Conservation (phyloP, 1,140 invertebrate genomes). For the Solen grandis region DNA sequence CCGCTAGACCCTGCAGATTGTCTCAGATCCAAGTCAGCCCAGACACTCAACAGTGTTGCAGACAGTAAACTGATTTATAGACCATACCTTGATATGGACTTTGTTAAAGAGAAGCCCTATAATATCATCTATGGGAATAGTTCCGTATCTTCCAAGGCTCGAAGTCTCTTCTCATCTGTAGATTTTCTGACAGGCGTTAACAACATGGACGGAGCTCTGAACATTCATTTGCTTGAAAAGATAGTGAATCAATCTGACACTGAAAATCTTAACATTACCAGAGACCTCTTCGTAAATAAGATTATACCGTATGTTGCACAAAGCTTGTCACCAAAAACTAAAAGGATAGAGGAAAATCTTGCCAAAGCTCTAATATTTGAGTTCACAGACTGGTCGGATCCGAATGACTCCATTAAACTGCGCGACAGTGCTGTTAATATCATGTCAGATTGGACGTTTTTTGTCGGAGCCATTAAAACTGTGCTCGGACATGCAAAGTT, state of each 20-base stretch:
- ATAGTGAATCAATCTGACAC: not conserved
- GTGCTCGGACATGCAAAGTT: not conserved
- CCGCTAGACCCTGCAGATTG: not conserved
- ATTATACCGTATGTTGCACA: not conserved
- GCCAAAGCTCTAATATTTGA: not conserved
- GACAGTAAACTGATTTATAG: slow-evolving; percentile 83
- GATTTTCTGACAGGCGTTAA: slow-evolving; percentile 85
- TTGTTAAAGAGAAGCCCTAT: not conserved
- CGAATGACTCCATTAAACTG: not conserved
- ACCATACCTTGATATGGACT: slow-evolving; percentile 72
- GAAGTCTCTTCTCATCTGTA: slow-evolving; percentile 25
- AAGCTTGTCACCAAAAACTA: not conserved
- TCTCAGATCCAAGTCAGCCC: no score
- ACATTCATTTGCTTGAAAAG: not conserved
- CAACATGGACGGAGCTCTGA: not conserved
- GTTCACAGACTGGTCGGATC: slow-evolving; percentile 26
- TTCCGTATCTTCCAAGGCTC: slow-evolving; percentile 93
- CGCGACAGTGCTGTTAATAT: not conserved
- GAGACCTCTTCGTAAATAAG: not conserved
- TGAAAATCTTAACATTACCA: slow-evolving; percentile 7
- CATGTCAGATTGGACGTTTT: not conserved
- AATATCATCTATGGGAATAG: slow-evolving; percentile 87
- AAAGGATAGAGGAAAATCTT: not conserved
- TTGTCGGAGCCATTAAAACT: not conserved
- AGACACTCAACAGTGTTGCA: no score